Conservation (phyloP, 2,113 vertebrate species). For the Pan troglodytes region DNA sequence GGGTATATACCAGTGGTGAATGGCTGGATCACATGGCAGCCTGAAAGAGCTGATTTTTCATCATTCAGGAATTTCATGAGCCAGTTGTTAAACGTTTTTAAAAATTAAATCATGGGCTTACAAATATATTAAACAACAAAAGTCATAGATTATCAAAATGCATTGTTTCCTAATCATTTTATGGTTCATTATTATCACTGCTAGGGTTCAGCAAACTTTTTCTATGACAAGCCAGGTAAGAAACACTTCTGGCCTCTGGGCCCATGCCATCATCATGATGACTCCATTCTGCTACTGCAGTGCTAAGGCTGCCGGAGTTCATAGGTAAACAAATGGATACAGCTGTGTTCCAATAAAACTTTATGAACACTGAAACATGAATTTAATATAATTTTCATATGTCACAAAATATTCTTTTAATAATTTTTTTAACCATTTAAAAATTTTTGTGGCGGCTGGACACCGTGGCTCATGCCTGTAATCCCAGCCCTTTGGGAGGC, state of each 20-base stretch:
- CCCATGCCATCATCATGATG: background rate
- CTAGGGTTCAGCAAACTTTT: background rate
- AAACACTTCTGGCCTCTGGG: background rate
- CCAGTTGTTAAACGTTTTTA: background rate
- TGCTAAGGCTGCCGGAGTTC: background rate
- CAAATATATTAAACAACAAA: background rate
- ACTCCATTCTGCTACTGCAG: background rate
- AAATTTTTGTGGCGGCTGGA: background rate
- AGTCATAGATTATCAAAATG: background rate
- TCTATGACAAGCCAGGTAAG: background rate
- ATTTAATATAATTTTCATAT: background rate
- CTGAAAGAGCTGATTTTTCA: background rate
- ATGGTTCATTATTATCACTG: background rate
- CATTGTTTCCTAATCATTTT: background rate
- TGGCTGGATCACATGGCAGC: too few species aligned
- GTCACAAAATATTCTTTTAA: background rate
- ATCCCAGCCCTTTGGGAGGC: too few species aligned
- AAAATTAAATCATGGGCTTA: background rate
- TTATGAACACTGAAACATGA: background rate
- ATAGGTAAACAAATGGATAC: fast-evolving
- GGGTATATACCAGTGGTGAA: too few species aligned
- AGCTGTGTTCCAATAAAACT: background rate
- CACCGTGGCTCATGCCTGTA: fast-evolving
- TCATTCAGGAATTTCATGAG: background rate
- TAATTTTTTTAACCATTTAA: background rate